A percentile compares a stretch with the other conserved stretches of the same genome.
These are phyloP conservation scores for Pocillopora meandrina DNA, from an alignment of 92 coral and sea anemone genomes.

Conservation along the genomic window DNA sequence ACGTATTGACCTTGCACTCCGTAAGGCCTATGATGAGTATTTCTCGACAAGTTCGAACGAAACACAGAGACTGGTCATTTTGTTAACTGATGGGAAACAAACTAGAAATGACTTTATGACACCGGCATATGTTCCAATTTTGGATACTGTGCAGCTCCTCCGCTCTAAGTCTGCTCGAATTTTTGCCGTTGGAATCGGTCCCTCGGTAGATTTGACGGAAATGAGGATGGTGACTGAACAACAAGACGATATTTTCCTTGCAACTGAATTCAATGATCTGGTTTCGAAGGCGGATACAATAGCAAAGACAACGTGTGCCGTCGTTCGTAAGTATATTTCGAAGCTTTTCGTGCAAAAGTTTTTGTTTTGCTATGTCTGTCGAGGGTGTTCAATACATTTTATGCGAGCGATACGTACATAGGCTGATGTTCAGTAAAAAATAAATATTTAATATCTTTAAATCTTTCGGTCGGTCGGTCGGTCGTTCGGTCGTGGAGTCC, in stretches of 20 bases:
- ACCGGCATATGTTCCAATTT: slow-evolving; percentile 10
- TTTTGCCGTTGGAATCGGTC: slow-evolving; percentile 31
- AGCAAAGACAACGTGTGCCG: slow-evolving; percentile 21
- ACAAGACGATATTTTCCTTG: slow-evolving; percentile 22
- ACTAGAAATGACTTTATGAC: slow-evolving; percentile 14
- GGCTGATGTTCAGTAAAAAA: no score
- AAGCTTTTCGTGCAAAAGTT: no score
- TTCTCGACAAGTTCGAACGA: slow-evolving; percentile 3
- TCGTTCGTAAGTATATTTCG: slow-evolving; percentile 15
- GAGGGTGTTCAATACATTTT: no score
- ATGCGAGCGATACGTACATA: no score
- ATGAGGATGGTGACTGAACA: slow-evolving; percentile 27
- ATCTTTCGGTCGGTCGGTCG: no score
- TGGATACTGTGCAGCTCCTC: slow-evolving; percentile 7
- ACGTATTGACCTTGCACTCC: slow-evolving; percentile 50
- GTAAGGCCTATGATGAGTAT: slow-evolving; percentile 10
- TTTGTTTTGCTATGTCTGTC: no score
- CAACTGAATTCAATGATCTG: slow-evolving; percentile 23
- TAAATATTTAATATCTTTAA: no score
- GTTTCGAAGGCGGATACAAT: slow-evolving; percentile 18
- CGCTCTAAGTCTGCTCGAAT: slow-evolving; percentile 25
- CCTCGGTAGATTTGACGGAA: slow-evolving; percentile 9
- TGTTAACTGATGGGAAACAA: slow-evolving; percentile 35
- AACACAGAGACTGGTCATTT: slow-evolving; percentile 5
- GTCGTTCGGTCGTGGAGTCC: no score